A percentile compares a stretch with the other conserved stretches of the same genome.
phyloP scores from a whole-genome alignment of 2,113 vertebrate species.

The Mormyrus lacerda region DNA sequence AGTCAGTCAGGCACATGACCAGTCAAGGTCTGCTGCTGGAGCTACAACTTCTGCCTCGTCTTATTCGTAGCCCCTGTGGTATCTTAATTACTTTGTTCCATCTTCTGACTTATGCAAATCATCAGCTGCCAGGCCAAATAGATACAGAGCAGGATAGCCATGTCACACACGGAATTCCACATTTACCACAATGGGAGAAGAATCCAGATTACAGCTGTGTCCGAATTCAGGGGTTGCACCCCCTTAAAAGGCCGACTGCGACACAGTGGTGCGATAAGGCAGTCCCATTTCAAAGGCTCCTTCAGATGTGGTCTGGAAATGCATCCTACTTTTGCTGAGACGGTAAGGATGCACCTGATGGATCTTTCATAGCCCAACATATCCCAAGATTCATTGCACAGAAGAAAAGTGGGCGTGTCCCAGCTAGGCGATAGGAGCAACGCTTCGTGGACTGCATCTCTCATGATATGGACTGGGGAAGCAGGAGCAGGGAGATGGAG shows the following conservation, averaged over 20 bases:
- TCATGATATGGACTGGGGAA: no score
- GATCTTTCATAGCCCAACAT: neutral
- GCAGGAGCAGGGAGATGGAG: no score
- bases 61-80: neutral
- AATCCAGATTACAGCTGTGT: neutral
- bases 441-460: no score
- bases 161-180: neutral
- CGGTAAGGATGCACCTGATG: neutral
- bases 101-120: neutral
- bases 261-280: neutral
- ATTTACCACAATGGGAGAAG: neutral
- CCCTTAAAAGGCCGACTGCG: neutral
- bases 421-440: neutral
- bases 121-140: neutral
- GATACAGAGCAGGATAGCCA: neutral
- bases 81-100: neutral
- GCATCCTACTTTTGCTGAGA: neutral
- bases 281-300: neutral
- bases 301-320: neutral
- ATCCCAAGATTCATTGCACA: neutral
- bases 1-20: neutral
- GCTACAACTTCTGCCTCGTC: neutral
- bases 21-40: neutral
- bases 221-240: neutral
- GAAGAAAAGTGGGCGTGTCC: neutral